Conservation (phyloP, 2,797 vertebrate genomes). For the Coregonus suidteri region DNA sequence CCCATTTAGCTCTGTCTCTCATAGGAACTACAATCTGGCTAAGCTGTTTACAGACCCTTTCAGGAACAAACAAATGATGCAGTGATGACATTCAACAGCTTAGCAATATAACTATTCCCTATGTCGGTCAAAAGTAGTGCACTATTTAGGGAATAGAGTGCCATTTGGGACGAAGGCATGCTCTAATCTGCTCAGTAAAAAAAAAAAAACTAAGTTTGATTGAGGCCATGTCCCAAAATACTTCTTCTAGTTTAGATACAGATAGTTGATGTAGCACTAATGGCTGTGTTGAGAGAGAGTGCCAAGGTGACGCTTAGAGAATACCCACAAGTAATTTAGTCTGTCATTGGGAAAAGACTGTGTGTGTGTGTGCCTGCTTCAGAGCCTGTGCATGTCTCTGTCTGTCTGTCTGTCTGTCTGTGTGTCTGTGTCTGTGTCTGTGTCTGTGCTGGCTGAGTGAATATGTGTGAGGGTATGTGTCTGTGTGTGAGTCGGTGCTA, state of each 20-base stretch:
- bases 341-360: slow-evolving; percentile 43
- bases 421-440: slow-evolving; percentile 6
- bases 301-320: slow-evolving; percentile 37
- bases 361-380: slow-evolving; percentile 7
- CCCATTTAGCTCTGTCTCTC: slow-evolving; percentile 4
- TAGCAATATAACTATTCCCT: neutral
- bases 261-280: neutral
- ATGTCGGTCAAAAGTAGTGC: neutral
- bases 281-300: slow-evolving; percentile 11
- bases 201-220: neutral
- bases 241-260: neutral
- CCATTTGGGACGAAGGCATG: neutral
- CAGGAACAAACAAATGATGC: slow-evolving; percentile 23
- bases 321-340: slow-evolving; percentile 20
- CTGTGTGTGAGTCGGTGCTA: neutral
- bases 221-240: neutral
- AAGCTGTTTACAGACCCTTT: slow-evolving; percentile 13
- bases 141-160: no score
- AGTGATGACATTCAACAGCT: slow-evolving; percentile 16
- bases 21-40: neutral
- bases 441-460: neutral
- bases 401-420: neutral
- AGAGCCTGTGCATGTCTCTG: neutral
- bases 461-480: neutral
- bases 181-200: neutral